Base-by-base conservation (phyloP, 2,888 invertebrate genomes). In the Rhamnusium bicolor region DNA sequence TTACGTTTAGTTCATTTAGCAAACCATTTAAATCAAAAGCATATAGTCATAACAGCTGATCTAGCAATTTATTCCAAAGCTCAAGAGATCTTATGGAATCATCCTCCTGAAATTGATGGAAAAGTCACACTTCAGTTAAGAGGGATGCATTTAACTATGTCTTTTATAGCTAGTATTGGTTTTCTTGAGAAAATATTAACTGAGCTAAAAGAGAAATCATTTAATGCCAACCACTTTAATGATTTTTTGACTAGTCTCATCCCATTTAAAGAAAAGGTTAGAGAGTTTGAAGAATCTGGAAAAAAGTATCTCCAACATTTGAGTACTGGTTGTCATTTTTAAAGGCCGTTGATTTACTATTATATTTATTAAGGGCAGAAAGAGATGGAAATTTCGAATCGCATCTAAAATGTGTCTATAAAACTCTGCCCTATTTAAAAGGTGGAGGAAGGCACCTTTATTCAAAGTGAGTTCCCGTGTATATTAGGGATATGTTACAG, bases 391-490 rank as follows among this genome's bases (percentile, higher is more conserved):
- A 75, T 62, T 75, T 75, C 68, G 49, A 73, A 29, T 18, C 54
- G 10, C 73, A 75, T 68, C 62, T 73, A 32, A 24, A n/a, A 21
- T 71, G 73, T 5, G 75, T 75, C 18, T 27, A 67, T 49, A 68
- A 75, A 47, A 24, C 19, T 10, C 46, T 78, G 24, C 75, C 78
- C 0, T 76, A 76, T 74, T 47, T 78, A 27, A 14, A 54, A 69
- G 72, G 76, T 40, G 76, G 68, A 56, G 78, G 76, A 19, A 12
- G 76, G 16, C 76, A 78, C 51, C 29, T 74, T 0, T 71, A 76
- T 71, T 68, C 65, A n/a, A 76, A 76, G 63, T 76, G 71, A 68
- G 16, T 73, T 27, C 75, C 73, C 3, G 61, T 76, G 8, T 74
- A 76, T 72, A 72, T 76, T 47, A 19, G 12, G 10, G 74, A 72